These are phyloP conservation scores for Myripristis murdjan DNA, from an alignment of 2,797 vertebrate species.

Conservation along the genomic window DNA sequence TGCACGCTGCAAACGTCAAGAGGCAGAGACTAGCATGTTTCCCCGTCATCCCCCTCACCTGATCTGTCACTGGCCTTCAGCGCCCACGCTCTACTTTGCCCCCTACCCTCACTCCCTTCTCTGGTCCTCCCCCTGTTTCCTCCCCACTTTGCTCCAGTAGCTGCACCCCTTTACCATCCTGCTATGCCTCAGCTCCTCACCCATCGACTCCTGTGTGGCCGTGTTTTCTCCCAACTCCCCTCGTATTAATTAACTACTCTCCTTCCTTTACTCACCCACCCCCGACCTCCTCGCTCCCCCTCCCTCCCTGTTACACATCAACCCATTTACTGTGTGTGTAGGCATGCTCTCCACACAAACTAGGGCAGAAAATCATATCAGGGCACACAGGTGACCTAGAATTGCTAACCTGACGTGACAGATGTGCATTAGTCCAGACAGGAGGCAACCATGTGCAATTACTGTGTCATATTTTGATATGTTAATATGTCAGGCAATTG, in stretches of 20 bases:
- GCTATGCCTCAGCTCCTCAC: neutral
- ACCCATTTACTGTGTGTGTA: too few relatives aligned
- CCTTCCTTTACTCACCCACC: too few relatives aligned
- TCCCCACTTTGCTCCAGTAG: neutral
- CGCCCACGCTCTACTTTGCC: constrained; percentile 56
- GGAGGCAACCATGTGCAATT: neutral
- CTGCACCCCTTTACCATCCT: neutral
- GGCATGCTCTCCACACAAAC: too few relatives aligned
- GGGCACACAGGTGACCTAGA: neutral
- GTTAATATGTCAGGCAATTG: too few relatives aligned
- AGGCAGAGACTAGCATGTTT: constrained; percentile 68
- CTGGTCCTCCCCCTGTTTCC: constrained; percentile 23
- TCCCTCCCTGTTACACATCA: too few relatives aligned
- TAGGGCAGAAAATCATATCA: too few relatives aligned
- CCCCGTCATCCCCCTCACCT: constrained; percentile 64
- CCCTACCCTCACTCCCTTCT: constrained; percentile 10
- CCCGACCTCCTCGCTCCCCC: too few relatives aligned
- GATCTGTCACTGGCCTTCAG: constrained; percentile 33
- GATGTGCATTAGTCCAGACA: neutral
- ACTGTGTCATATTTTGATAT: too few relatives aligned
- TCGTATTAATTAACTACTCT: too few relatives aligned
- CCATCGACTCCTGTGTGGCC: too few relatives aligned
- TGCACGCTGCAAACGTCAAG: constrained; percentile 67
- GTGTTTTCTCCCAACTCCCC: too few relatives aligned
- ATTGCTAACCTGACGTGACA: neutral